A percentile compares a stretch with the other conserved stretches of the same genome.
phyloP scores from a whole-genome alignment of 30 jellyfish, hydroid and myxozoan genomes.

The Hydractinia symbiolongicarpus region DNA sequence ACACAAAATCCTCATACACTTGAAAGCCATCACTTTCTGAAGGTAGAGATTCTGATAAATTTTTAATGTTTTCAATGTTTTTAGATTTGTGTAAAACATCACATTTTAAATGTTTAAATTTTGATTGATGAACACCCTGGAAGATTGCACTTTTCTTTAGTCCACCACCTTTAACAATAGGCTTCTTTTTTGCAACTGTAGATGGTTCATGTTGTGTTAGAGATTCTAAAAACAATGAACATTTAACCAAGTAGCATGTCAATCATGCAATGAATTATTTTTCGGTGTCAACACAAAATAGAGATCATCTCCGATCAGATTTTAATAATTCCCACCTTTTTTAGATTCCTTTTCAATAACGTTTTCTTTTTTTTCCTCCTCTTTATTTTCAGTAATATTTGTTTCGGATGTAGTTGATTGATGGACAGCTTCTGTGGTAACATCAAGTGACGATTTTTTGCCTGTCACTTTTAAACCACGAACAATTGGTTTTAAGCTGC shows the following conservation, averaged over 20 bases:
- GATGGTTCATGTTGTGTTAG: not conserved
- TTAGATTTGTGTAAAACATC: conserved; percentile 51
- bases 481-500: conserved; percentile 13
- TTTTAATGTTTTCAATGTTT: conserved; percentile 70
- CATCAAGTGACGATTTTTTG: not conserved
- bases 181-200: conserved; percentile 4
- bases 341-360: not conserved
- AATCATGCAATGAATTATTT: not conserved
- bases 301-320: too few species aligned
- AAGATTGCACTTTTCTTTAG: conserved; percentile 17
- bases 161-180: not conserved
- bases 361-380: not conserved
- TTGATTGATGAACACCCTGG: conserved; percentile 63
- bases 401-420: not conserved
- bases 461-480: conserved; percentile 17
- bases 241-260: not conserved
- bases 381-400: not conserved
- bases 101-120: conserved; percentile 72
- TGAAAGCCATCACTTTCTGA: conserved; percentile 91
- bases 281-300: too few species aligned
- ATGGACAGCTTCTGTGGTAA: not conserved
- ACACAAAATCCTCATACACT: conserved; percentile 63
- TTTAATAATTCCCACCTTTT: too few species aligned
- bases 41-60: conserved; percentile 62
- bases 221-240: not conserved